Conservation (phyloP, 2,888 invertebrate species). For the Prenolepis imparis region DNA sequence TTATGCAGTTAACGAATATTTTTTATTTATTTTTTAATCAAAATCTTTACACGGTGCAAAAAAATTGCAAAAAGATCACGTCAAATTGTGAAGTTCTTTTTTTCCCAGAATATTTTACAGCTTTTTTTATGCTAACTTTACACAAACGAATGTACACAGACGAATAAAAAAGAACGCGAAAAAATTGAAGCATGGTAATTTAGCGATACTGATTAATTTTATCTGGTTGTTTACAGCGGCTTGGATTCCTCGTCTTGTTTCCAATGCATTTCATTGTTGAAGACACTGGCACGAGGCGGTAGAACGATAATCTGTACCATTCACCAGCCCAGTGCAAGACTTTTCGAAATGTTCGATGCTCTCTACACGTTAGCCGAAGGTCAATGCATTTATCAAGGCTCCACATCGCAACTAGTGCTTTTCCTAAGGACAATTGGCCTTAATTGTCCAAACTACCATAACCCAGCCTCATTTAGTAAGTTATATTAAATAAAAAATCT, state of each 20-base stretch:
- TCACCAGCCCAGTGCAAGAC: constrained; percentile 98
- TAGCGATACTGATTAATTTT: neutral
- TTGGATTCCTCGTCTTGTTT: constrained; percentile 98
- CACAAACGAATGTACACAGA: neutral
- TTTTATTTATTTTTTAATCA: neutral
- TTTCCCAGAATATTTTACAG: neutral
- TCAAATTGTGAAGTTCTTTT: neutral
- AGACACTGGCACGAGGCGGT: constrained; percentile 95
- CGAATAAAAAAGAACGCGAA: neutral
- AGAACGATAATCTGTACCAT: constrained; percentile 98
- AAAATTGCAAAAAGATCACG: neutral
- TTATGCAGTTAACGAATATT: neutral
- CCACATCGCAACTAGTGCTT: constrained; percentile 93
- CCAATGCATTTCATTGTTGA: constrained; percentile 96
- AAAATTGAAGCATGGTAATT: neutral
- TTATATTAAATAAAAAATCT: constrained; percentile 42
- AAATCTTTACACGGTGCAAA: neutral
- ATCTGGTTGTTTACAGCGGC: constrained; percentile 89
- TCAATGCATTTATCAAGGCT: constrained; percentile 97
- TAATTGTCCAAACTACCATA: constrained; percentile 98
- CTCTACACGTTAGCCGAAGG: constrained; percentile 97
- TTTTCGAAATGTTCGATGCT: constrained; percentile 99
- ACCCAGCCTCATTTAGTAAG: constrained; percentile 96
- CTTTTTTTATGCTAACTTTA: neutral
- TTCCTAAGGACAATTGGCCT: constrained; percentile 93